These are phyloP conservation scores for Zaprionus vittiger DNA, from an alignment of 1,140 invertebrate genomes.

Conservation along the genomic window DNA sequence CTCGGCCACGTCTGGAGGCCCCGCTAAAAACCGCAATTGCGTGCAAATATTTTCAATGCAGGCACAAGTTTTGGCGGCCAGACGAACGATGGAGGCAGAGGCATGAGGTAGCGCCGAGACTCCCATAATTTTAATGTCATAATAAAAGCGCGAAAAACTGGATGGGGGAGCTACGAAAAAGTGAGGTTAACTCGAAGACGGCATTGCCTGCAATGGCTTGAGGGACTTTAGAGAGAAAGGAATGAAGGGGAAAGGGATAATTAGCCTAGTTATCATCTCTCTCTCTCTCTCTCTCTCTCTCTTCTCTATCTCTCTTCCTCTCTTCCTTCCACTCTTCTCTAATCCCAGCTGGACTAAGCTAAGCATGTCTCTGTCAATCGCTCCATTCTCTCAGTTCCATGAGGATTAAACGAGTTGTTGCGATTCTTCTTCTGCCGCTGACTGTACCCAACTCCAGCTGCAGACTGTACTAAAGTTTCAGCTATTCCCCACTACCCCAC, in stretches of 20 bases:
- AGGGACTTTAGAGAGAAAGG: background rate
- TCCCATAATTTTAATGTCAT: constrained; percentile 82
- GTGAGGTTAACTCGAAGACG: constrained; percentile 12
- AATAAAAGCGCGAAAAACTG: constrained; percentile 57
- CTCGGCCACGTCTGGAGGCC: constrained; percentile 31
- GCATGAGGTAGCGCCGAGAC: constrained; percentile 36
- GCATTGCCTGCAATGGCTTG: background rate
- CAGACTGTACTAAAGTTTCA: background rate
- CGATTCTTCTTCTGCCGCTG: background rate
- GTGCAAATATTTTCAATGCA: constrained; percentile 83
- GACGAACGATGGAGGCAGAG: constrained; percentile 8
- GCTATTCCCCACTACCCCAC: background rate
- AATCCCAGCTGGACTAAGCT: background rate
- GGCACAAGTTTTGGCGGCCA: constrained; percentile 64
- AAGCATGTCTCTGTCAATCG: background rate
- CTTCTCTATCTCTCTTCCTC: too few relatives aligned
- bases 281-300: too few relatives aligned
- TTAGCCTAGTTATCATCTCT: too few relatives aligned
- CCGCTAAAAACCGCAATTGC: constrained; percentile 78
- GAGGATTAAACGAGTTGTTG: background rate
- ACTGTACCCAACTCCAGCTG: background rate
- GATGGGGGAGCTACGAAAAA: constrained; percentile 24
- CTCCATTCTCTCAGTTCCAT: background rate
- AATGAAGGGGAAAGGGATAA: background rate
- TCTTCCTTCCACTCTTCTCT: background rate